Conservation (phyloP, 2,888 invertebrate genomes). For the Mesochorus sp. region DNA sequence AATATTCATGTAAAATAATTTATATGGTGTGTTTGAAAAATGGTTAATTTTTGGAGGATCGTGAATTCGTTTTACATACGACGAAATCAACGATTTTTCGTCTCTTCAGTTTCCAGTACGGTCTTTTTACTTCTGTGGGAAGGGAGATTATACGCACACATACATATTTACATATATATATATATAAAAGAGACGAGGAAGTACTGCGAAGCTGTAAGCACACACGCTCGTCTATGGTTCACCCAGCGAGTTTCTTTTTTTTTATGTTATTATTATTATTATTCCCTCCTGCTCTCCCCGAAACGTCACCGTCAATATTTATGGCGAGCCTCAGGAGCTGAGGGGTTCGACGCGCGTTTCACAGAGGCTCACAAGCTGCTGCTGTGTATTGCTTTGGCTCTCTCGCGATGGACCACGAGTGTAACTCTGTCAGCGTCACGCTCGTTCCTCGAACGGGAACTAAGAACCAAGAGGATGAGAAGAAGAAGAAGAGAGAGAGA, state of each 20-base stretch:
- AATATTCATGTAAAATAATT: not conserved
- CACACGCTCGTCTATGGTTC: conserved; percentile 70
- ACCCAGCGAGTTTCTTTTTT: conserved; percentile 69
- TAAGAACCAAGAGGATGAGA: conserved; percentile 55
- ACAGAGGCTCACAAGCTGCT: conserved; percentile 60
- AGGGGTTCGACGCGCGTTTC: conserved; percentile 70
- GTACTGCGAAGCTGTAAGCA: conserved; percentile 61
- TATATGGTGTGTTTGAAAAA: not conserved
- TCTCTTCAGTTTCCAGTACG: conserved; percentile 58
- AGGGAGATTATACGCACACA: conserved; percentile 40
- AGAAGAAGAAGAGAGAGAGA: conserved; percentile 20
- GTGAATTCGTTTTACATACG: not conserved
- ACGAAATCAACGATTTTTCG: conserved; percentile 33
- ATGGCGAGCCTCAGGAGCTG: conserved; percentile 77
- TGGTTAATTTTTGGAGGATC: not conserved
- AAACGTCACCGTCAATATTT: conserved; percentile 80
- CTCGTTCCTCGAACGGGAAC: conserved; percentile 65
- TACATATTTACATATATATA: conserved; percentile 50
- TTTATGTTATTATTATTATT: conserved; percentile 68
- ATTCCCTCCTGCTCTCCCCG: conserved; percentile 59
- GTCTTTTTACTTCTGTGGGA: conserved; percentile 54
- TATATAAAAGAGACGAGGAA: conserved; percentile 44
- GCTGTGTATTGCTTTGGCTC: conserved; percentile 23
- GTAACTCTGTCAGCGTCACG: conserved; percentile 78
- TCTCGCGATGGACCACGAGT: conserved; percentile 63